Conservation (phyloP, 1,140 invertebrate genomes). For the Lepidurus couesii region DNA sequence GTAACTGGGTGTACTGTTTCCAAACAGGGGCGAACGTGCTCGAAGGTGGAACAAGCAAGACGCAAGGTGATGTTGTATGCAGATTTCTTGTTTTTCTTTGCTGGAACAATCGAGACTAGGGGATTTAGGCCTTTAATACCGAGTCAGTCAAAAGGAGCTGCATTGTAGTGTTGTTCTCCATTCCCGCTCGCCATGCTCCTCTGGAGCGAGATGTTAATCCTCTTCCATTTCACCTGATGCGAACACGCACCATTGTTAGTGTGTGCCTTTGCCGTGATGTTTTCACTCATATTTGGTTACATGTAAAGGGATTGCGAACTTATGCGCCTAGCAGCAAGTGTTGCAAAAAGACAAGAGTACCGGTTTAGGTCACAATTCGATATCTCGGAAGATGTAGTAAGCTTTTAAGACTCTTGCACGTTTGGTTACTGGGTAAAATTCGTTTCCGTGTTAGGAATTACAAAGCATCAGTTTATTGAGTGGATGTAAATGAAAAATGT, state of each 20-base stretch:
- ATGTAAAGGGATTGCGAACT: neutral
- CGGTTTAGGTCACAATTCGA: no score
- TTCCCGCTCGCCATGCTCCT: neutral
- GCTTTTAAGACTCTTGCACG: no score
- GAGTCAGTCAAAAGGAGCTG: neutral
- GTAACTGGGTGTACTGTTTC: neutral
- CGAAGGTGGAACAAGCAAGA: neutral
- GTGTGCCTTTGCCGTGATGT: neutral
- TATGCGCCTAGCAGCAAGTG: no score
- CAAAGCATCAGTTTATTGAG: no score
- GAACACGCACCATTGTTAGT: neutral
- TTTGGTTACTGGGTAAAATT: no score
- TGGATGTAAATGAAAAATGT: no score
- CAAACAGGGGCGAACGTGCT: neutral
- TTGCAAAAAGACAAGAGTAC: no score
- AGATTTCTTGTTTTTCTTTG: no score
- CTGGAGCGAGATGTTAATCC: constrained; percentile 1
- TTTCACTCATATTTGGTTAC: neutral
- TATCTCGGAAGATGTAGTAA: no score
- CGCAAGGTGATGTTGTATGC: neutral
- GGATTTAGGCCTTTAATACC: neutral
- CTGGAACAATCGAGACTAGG: neutral
- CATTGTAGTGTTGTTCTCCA: constrained; percentile 8
- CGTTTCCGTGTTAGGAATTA: no score
- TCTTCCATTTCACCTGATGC: neutral